Conservation (phyloP, 64 coral and sea anemone species). For the Porites lutea region DNA sequence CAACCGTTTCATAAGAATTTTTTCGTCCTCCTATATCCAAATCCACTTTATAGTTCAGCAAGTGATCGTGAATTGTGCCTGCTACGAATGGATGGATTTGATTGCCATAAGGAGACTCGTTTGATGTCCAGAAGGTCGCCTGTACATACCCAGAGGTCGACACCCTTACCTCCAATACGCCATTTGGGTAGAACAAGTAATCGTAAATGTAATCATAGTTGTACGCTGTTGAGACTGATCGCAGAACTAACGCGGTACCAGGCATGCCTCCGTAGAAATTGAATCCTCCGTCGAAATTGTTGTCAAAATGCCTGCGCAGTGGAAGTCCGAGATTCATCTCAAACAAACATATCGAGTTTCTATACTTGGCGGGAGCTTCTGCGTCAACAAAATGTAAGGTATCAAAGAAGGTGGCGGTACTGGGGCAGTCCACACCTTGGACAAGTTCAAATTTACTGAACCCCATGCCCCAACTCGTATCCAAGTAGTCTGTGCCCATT, state of each 20-base stretch:
- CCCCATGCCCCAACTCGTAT: conserved; percentile 69
- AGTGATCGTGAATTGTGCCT: conserved; percentile 66
- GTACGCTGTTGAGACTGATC: conserved; percentile 49
- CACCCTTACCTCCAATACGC: conserved; percentile 66
- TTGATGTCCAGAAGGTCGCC: conserved; percentile 34
- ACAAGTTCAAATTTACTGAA: conserved; percentile 69
- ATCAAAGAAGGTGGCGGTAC: conserved; percentile 76
- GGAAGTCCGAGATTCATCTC: conserved; percentile 71
- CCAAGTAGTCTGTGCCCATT: conserved; percentile 61
- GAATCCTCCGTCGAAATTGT: conserved; percentile 66
- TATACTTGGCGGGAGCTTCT: conserved; percentile 20
- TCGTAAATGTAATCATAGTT: conserved; percentile 87
- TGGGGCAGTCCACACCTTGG: conserved; percentile 78
- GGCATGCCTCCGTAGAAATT: conserved; percentile 83
- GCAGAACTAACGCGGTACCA: conserved; percentile 58
- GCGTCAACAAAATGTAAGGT: conserved; percentile 27
- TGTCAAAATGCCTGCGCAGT: conserved; percentile 76
- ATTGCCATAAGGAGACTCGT: conserved; percentile 28
- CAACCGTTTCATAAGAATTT: conserved; percentile 69
- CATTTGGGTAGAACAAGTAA: conserved; percentile 83
- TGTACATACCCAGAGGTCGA: conserved; percentile 70
- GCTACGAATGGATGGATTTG: conserved; percentile 32
- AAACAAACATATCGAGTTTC: conserved; percentile 80
- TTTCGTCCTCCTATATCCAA: conserved; percentile 66
- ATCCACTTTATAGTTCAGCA: conserved; percentile 76